Percentiles rank a stretch among this genome's conserved stretches.
These are phyloP conservation scores for Oligia latruncula DNA, from an alignment of 2,888 invertebrate species.

Conservation along the genomic window DNA sequence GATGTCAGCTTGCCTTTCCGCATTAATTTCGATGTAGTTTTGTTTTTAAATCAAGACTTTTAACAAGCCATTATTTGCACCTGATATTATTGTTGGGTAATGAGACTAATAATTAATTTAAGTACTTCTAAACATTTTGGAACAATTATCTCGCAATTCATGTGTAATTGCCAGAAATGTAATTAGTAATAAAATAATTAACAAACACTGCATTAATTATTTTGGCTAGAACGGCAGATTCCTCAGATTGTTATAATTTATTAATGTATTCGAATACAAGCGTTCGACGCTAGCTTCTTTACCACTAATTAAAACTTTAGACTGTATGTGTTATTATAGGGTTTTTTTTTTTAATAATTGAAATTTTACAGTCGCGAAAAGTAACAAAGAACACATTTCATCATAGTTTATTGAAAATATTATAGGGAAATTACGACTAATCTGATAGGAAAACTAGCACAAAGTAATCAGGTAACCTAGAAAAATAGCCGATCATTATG, in stretches of 20 bases:
- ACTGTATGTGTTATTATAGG: background rate
- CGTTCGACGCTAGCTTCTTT: conserved; percentile 10
- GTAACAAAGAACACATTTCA: background rate
- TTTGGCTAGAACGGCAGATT: conserved; percentile 21
- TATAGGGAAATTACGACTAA: background rate
- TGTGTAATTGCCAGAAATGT: conserved; percentile 24
- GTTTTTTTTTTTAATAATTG: background rate
- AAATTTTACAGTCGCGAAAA: conserved; percentile 11
- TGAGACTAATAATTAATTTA: conserved; percentile 12
- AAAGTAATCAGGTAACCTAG: background rate
- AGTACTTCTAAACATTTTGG: conserved; percentile 8
- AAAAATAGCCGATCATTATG: conserved; percentile 15
- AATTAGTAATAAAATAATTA: conserved; percentile 38
- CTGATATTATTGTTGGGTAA: background rate
- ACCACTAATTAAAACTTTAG: conserved; percentile 1
- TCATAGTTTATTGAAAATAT: background rate
- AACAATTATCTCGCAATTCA: conserved; percentile 8
- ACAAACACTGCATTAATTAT: conserved; percentile 29
- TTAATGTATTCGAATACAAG: conserved; percentile 1
- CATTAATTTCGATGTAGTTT: conserved; percentile 16
- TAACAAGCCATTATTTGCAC: background rate
- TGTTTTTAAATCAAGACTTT: background rate
- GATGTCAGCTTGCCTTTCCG: conserved; percentile 29
- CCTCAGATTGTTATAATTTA: conserved; percentile 24
- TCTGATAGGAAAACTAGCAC: conserved; percentile 4